Conservation (phyloP, 2,113 vertebrate species). For the Charina bottae region DNA sequence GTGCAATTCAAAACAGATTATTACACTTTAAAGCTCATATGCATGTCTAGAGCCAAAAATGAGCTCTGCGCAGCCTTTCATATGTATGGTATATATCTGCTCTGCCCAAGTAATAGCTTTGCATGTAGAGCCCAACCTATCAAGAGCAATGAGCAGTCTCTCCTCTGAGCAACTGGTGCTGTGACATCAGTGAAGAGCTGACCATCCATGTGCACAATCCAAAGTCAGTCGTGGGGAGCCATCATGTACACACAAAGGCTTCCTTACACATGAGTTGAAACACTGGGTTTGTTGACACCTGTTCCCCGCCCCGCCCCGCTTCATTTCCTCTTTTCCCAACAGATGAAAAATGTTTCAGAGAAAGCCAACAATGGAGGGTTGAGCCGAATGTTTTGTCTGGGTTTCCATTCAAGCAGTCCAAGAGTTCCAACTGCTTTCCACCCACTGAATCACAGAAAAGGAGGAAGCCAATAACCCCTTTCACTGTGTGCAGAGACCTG, state of each 20-base stretch:
- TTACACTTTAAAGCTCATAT: background rate
- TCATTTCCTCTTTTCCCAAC: background rate
- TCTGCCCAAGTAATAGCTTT: background rate
- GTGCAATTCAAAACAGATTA: constrained; percentile 35
- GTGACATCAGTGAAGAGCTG: background rate
- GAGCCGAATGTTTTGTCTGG: background rate
- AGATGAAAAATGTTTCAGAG: background rate
- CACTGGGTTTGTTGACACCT: background rate
- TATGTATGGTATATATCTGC: background rate
- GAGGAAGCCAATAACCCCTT: background rate
- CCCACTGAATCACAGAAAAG: background rate
- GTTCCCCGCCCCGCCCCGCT: background rate
- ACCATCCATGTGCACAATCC: background rate
- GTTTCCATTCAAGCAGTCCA: background rate
- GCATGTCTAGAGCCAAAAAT: background rate
- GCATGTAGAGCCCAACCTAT: background rate
- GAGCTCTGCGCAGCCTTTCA: background rate
- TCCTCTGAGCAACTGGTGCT: background rate
- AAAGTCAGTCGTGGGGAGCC: background rate
- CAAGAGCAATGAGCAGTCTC: background rate
- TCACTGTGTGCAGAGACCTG: background rate
- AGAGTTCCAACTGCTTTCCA: background rate
- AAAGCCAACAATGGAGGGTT: background rate
- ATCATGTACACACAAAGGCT: background rate
- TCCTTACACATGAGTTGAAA: background rate